Evolutionary conservation across 2,888 invertebrate species (phyloP), one percentile per base, ranked within the genome.

Genomic region (Cactoblastis cactorum): DNA sequence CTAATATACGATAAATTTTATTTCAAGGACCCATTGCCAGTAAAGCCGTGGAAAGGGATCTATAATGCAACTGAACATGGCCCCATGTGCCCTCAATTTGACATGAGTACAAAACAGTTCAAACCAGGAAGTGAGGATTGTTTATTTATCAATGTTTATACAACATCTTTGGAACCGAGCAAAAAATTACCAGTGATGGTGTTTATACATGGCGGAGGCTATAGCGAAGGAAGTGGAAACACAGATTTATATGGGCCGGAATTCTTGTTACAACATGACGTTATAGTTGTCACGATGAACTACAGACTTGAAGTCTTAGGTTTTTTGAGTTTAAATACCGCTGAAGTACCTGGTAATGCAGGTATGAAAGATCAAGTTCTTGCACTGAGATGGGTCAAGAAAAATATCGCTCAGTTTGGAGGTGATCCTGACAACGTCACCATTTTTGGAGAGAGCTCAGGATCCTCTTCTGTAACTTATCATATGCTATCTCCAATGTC

Each of bases 221-320:
- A 65, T 53, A 62, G 63, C 51, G 63, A 65, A 2, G 82, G 83
- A 1, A 71, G 73, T 1, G 78, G 78, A 1, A 58, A 78, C 45
- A 52, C 61, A 4, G 70, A 72, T 3, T 46, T 61, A 3, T 69
- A 67, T 37, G 81, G 83, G 0, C 80, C 84, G 6, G 67, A 78
- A 33, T 76, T 73, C 43, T 55, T 85, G 1, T 59, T 86, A 50
- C 71, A 69, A 53, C 77, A 83, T 49, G 66, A 81, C 53, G 70
- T 83, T 11, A 65, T 84, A 32, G 55, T 83, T 14, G 82, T 84
- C 0, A 84, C 85, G 9, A 50, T 83, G 0, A 84, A 83, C 58
- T 83, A 81, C 53, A 69, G 84, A 55, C 61, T 81, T 4, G 80
- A 80, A 62, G 61, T 67, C 0, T 56, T 81, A 24, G 83, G 82